Evolutionary conservation across 2,888 invertebrate genomes (phyloP).

Genomic region (Pegoplata infirma): DNA sequence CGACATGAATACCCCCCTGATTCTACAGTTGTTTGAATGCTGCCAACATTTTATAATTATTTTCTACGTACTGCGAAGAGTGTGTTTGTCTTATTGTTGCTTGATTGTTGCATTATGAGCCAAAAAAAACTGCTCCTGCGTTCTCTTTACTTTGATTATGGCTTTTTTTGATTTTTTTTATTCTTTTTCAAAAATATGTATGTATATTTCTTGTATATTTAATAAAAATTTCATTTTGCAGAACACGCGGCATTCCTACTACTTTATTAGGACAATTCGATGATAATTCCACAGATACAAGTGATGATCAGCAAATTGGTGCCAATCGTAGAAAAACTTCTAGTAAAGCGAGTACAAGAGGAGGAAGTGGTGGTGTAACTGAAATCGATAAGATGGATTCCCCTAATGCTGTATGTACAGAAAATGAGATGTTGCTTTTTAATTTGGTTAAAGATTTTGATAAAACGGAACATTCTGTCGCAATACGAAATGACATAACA

Average conservation of each 20-base stretch:
- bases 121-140: too few species aligned
- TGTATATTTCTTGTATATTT: too few species aligned
- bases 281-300: constrained; percentile 71
- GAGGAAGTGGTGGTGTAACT: neutral
- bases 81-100: too few species aligned
- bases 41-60: too few species aligned
- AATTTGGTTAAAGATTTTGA: constrained; percentile 67
- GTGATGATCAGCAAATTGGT: constrained; percentile 50
- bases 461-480: constrained; percentile 55
- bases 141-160: too few species aligned
- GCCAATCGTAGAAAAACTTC: constrained; percentile 34
- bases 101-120: too few species aligned
- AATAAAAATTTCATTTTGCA: constrained; percentile 7
- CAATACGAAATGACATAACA: constrained; percentile 73
- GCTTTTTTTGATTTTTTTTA: too few species aligned
- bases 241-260: constrained; percentile 78
- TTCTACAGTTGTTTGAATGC: too few species aligned
- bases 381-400: constrained; percentile 36
- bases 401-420: constrained; percentile 51
- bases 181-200: too few species aligned
- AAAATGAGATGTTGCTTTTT: constrained; percentile 60
- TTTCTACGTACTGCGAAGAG: too few species aligned
- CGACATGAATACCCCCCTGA: too few species aligned
- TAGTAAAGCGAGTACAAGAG: constrained; percentile 14
- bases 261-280: constrained; percentile 77